These are phyloP conservation scores for Mechanitis mazaeus DNA, from an alignment of 2,888 invertebrate genomes.

Conservation along the genomic window DNA sequence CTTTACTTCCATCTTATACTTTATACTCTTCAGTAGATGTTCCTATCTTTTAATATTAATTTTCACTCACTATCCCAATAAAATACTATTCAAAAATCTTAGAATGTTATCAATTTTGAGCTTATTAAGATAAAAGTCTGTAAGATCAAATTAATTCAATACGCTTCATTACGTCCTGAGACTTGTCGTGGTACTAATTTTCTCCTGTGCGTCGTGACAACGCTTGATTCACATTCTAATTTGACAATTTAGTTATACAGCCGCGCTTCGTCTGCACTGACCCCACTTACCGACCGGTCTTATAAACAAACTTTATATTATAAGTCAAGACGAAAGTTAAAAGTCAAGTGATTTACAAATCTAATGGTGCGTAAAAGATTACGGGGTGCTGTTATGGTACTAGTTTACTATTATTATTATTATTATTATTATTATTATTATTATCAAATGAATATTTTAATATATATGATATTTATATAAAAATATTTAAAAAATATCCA, in stretches of 20 bases:
- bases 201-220: slow-evolving; percentile 55
- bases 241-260: slow-evolving; percentile 63
- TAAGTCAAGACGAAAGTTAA: slow-evolving; percentile 10
- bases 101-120: too few relatives aligned
- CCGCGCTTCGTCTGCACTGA: slow-evolving; percentile 38
- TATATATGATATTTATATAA: too few relatives aligned
- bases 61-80: too few relatives aligned
- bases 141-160: slow-evolving; percentile 19
- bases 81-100: too few relatives aligned
- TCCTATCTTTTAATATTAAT: too few relatives aligned
- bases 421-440: too few relatives aligned
- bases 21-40: too few relatives aligned
- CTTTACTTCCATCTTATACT: too few relatives aligned
- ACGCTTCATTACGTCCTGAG: slow-evolving; percentile 24
- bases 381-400: not conserved
- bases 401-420: too few relatives aligned
- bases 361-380: not conserved
- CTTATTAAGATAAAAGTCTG: slow-evolving; percentile 15
- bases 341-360: slow-evolving; percentile 14
- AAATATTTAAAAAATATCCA: too few relatives aligned
- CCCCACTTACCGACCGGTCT: slow-evolving; percentile 31
- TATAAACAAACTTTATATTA: slow-evolving; percentile 33
- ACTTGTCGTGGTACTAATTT: slow-evolving; percentile 53
- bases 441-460: too few relatives aligned
- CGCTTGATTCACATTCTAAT: slow-evolving; percentile 58